Evolutionary conservation across 2,797 vertebrate genomes (phyloP), one percentile per base, ranked within the genome.

Genomic region (Yasuhikotakia modesta): DNA sequence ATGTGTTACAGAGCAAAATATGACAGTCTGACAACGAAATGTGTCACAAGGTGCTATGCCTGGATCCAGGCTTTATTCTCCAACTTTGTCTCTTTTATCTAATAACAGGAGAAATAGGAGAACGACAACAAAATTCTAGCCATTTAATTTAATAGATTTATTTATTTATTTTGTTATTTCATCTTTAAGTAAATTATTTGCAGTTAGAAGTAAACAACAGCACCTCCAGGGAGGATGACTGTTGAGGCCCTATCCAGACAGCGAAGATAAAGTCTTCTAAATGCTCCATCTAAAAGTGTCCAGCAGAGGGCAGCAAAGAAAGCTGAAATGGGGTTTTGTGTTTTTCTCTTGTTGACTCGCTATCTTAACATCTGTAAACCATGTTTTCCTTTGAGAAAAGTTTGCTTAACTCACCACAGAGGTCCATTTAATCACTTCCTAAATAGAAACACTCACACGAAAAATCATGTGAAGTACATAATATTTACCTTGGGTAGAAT

Each of bases 281-380:
- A 22, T 22, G 21, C 3, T 24, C 12, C 52, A 21, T 39, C 8
- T 43, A 43, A 43, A 39, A 27, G 12, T 30, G 14, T 60, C 16
- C 57, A 60, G 57, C 57, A 60, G 57, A 57, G 57, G 24, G 55
- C 55, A 58, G 55, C 55, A 58, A 5, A 57, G 55, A 24, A 57
- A 57, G 21, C 55, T 57, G 21, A 24, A 57, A 57, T 14, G 4
- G 1, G 8, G 7, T 55, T 21, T 0, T 19, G 52, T 19, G 0
- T 5, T 2, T 24, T 19, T 57, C 17, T 14, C 8, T 48, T 48
- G 39, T 43, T 8, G 39, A 43, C 8, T 10, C 46, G 3, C 16
- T 22, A 55, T n/a, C n/a, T 55, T 55, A 21, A 19, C n/a, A 43
- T 43, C 39, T 21, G 17, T 55, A 55, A 22, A 55, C 10, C 52